Evolutionary conservation across 2,888 invertebrate genomes (phyloP).

Genomic region (Rhorus exstirpatorius): DNA sequence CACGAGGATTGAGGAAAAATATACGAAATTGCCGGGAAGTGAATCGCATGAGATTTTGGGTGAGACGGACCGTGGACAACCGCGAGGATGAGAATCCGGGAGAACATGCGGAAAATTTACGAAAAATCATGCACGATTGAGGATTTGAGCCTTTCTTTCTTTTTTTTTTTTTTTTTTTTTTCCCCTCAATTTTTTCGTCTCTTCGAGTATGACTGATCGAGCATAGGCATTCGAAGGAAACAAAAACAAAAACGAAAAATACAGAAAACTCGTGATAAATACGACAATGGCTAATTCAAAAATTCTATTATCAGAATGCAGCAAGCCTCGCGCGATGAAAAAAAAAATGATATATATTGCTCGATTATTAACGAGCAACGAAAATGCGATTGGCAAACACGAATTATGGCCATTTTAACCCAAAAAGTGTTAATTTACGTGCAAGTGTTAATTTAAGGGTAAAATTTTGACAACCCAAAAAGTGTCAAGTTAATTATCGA

Average conservation of each 20-base stretch:
- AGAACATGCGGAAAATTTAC: constrained; percentile 9
- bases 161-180: neutral
- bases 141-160: constrained; percentile 34
- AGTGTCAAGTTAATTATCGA: too few relatives aligned
- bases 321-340: neutral
- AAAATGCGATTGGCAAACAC: neutral
- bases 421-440: too few relatives aligned
- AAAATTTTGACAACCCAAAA: too few relatives aligned
- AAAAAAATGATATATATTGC: neutral
- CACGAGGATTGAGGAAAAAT: neutral
- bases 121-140: constrained; percentile 22
- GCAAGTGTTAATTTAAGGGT: too few relatives aligned
- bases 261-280: constrained; percentile 28
- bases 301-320: constrained; percentile 21
- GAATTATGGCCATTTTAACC: constrained; percentile 11
- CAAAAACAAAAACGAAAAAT: constrained; percentile 28
- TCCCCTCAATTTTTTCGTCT: neutral
- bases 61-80: neutral
- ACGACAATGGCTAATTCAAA: constrained; percentile 19
- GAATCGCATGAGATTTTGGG: neutral
- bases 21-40: constrained; percentile 7
- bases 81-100: neutral
- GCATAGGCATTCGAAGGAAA: constrained; percentile 39
- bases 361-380: neutral
- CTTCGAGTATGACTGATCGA: constrained; percentile 24